Percentiles rank a stretch among this genome's conserved stretches.
Conservation (phyloP, 2,797 vertebrate species). For the Pampus argenteus region DNA sequence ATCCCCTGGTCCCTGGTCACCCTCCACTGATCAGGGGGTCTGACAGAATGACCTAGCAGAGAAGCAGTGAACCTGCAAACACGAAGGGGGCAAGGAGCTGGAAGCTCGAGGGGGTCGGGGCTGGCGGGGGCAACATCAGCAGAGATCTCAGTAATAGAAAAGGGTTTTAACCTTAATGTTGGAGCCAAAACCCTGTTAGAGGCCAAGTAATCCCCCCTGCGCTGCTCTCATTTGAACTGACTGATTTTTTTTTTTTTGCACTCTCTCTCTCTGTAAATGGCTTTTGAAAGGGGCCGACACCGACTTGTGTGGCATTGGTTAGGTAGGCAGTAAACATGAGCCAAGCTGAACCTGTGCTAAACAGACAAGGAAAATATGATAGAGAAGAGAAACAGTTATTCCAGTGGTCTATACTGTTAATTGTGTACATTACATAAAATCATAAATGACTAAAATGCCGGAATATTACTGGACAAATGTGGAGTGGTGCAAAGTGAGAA, state of each 20-base stretch:
- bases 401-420: too few species aligned
- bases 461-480: background rate
- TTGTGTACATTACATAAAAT: background rate
- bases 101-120: slow-evolving; percentile 73
- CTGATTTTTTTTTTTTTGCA: slow-evolving; percentile 44
- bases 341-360: background rate
- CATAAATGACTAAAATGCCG: background rate
- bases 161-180: slow-evolving; percentile 90
- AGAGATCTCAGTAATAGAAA: slow-evolving; percentile 87
- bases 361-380: background rate
- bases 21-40: slow-evolving; percentile 83
- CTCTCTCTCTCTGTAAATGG: slow-evolving; percentile 22
- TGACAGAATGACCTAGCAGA: slow-evolving; percentile 84
- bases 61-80: slow-evolving; percentile 88
- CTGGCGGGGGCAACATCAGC: slow-evolving; percentile 78
- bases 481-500: background rate
- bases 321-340: slow-evolving; percentile 39
- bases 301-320: slow-evolving; percentile 39
- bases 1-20: slow-evolving; percentile 78
- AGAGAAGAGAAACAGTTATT: background rate
- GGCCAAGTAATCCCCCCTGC: slow-evolving; percentile 84
- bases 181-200: slow-evolving; percentile 88
- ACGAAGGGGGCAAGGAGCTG: slow-evolving; percentile 79
- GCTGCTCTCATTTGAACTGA: slow-evolving; percentile 82
- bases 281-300: slow-evolving; percentile 48